These are phyloP conservation scores for Acronicta aceris DNA, from an alignment of 2,888 invertebrate species.

Conservation along the genomic window DNA sequence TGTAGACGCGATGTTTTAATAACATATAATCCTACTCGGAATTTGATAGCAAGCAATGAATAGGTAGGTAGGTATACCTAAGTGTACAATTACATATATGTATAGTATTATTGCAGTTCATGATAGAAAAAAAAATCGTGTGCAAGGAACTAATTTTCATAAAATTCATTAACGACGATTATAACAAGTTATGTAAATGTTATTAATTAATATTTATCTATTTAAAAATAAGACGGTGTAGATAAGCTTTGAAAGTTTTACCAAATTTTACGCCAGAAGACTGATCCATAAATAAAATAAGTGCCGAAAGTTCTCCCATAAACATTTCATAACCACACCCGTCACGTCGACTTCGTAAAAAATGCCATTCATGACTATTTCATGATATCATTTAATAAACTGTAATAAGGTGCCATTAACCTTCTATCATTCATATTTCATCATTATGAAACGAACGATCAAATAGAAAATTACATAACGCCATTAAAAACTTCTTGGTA, in stretches of 20 bases:
- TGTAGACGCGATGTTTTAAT: slow-evolving; percentile 31
- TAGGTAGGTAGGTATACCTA: background rate
- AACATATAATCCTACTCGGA: slow-evolving; percentile 34
- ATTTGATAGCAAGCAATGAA: slow-evolving; percentile 30
- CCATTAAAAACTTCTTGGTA: slow-evolving; percentile 37
- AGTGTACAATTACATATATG: background rate
- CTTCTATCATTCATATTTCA: slow-evolving; percentile 40
- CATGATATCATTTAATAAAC: slow-evolving; percentile 44
- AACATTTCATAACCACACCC: slow-evolving; percentile 43
- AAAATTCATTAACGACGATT: too few relatives aligned
- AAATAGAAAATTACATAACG: slow-evolving; percentile 44
- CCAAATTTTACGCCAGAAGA: too few relatives aligned
- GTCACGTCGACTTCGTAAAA: slow-evolving; percentile 23
- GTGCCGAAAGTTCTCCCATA: slow-evolving; percentile 6
- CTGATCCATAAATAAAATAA: background rate
- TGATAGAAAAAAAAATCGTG: too few relatives aligned
- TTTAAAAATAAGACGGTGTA: too few relatives aligned
- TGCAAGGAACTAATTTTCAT: too few relatives aligned
- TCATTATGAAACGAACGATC: slow-evolving; percentile 35
- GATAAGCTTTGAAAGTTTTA: too few relatives aligned
- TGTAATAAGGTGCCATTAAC: slow-evolving; percentile 54
- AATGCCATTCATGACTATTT: slow-evolving; percentile 55
- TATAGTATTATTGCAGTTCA: background rate
- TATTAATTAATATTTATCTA: too few relatives aligned
- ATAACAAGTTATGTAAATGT: too few relatives aligned